These are phyloP conservation scores for Agrypnia vestita DNA, from an alignment of 1,140 invertebrate genomes.

Conservation along the genomic window DNA sequence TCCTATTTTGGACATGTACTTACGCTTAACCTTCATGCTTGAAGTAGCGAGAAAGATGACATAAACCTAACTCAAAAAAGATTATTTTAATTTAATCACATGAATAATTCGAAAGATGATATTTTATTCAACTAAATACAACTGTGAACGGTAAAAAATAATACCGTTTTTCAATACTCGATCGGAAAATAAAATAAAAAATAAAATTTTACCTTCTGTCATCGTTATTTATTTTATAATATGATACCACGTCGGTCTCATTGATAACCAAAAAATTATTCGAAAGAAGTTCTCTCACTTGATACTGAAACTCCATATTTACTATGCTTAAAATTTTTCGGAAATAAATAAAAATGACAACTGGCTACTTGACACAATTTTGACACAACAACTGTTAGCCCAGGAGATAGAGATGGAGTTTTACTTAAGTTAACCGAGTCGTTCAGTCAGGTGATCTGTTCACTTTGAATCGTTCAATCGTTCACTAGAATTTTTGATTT, in stretches of 20 bases:
- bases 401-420: too few species aligned
- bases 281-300: slow-evolving; percentile 33
- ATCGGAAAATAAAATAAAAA: slow-evolving; percentile 11
- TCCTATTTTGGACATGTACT: slow-evolving; percentile 36
- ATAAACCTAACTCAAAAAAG: background rate
- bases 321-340: slow-evolving; percentile 15
- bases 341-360: slow-evolving; percentile 39
- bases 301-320: slow-evolving; percentile 48
- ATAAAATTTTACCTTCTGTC: slow-evolving; percentile 43
- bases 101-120: background rate
- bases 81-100: background rate
- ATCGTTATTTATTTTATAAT: slow-evolving; percentile 47
- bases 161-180: slow-evolving; percentile 7
- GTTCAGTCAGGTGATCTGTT: too few species aligned
- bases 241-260: slow-evolving; percentile 31
- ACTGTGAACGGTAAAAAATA: slow-evolving; percentile 7
- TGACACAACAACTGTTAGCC: slow-evolving; percentile 13
- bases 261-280: slow-evolving; percentile 43
- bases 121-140: background rate
- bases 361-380: slow-evolving; percentile 13
- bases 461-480: too few species aligned
- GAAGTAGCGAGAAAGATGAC: too few species aligned
- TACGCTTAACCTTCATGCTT: background rate
- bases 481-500: too few species aligned
- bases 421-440: too few species aligned